Evolutionary conservation across 64 coral and sea anemone genomes (phyloP).

Genomic region (Pachyseris speciosa): DNA sequence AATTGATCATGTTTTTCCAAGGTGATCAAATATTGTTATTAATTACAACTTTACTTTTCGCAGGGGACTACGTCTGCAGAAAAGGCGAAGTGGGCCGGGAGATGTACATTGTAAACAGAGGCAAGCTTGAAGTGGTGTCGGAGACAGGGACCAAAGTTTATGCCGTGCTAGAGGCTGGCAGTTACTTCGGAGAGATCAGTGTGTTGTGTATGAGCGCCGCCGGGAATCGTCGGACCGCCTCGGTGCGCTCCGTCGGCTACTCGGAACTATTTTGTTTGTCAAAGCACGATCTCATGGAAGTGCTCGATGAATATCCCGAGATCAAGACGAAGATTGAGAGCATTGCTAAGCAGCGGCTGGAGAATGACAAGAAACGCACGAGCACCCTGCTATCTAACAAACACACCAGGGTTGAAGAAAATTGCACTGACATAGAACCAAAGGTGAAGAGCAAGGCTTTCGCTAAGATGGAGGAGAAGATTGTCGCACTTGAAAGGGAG

Average conservation of each 20-base stretch:
- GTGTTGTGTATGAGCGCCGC: conserved; percentile 80
- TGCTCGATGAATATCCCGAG: conserved; percentile 89
- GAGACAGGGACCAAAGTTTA: conserved; percentile 86
- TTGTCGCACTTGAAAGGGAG: neutral
- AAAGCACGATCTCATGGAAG: conserved; percentile 89
- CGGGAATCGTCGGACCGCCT: conserved; percentile 91
- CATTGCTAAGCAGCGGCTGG: conserved; percentile 87
- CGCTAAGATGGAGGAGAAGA: conserved; percentile 56
- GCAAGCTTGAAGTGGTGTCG: conserved; percentile 92
- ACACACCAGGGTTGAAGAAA: neutral
- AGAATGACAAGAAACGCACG: conserved; percentile 88
- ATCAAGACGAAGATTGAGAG: conserved; percentile 93
- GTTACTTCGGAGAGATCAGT: conserved; percentile 99
- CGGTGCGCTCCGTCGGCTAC: conserved; percentile 96
- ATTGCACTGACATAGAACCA: neutral
- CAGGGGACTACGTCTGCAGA: conserved; percentile 95
- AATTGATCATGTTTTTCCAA: neutral
- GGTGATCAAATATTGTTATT: neutral
- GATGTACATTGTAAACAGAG: conserved; percentile 98
- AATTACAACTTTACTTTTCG: neutral
- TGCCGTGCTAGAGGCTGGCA: conserved; percentile 85
- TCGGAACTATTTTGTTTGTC: conserved; percentile 93
- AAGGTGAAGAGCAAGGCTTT: conserved; percentile 28
- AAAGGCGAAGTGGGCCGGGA: conserved; percentile 97
- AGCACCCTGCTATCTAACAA: conserved; percentile 47